Percentiles rank a stretch among this genome's conserved stretches.
Conservation (phyloP, 37 sponge, comb jelly and placozoan genomes). For the Axinella damicornis region DNA sequence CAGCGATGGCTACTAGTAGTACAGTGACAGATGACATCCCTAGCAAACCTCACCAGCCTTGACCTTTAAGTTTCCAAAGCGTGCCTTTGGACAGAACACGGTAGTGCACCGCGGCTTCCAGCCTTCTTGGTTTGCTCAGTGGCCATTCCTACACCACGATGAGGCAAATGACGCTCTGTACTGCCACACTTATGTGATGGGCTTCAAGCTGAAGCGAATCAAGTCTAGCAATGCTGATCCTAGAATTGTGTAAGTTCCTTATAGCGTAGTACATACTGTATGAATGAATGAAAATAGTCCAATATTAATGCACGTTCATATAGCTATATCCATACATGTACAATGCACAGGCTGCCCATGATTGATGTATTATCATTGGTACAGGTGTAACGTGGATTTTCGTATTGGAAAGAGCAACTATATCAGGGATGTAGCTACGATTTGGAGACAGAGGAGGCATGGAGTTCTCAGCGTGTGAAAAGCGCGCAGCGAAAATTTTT, state of each 20-base stretch:
- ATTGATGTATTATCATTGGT: not conserved
- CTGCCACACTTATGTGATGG: constrained; percentile 41
- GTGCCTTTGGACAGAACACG: constrained; percentile 41
- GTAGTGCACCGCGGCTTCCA: constrained; percentile 31
- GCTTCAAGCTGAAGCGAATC: constrained; percentile 23
- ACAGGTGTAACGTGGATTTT: constrained; percentile 44
- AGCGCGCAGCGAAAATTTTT: no score
- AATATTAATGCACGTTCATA: no score
- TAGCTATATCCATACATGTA: no score
- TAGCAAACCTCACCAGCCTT: no score
- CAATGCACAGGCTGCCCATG: no score
- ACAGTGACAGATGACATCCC: no score
- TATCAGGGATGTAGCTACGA: no score
- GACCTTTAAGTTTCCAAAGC: constrained; percentile 40
- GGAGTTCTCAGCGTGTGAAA: no score
- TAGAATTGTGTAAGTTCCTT: constrained; percentile 54
- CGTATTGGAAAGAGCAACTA: constrained; percentile 74
- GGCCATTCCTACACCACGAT: constrained; percentile 63
- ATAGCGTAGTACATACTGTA: no score
- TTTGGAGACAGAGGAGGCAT: no score
- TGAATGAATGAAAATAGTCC: no score
- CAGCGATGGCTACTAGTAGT: no score
- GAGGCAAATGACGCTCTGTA: constrained; percentile 42
- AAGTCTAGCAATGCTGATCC: constrained; percentile 45
- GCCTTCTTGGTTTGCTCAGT: constrained; percentile 43